These are phyloP conservation scores for Nomada ferruginata DNA, from an alignment of 2,888 invertebrate genomes.

Conservation along the genomic window DNA sequence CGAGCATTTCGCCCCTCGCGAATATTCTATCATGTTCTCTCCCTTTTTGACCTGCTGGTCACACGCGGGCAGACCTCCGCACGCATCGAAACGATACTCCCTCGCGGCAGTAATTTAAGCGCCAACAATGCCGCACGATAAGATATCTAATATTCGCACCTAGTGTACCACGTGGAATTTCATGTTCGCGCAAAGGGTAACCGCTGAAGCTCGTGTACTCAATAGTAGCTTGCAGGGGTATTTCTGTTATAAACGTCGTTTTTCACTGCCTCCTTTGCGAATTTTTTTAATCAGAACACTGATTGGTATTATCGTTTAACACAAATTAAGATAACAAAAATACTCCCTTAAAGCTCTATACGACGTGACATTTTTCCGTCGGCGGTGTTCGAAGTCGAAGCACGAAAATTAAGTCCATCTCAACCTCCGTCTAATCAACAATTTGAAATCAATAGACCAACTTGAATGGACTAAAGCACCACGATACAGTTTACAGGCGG, in stretches of 20 bases:
- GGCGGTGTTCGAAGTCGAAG: slow-evolving; percentile 48
- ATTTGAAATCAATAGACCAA: slow-evolving; percentile 66
- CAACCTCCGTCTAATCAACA: slow-evolving; percentile 68
- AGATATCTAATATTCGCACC: slow-evolving; percentile 69
- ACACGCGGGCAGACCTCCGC: background rate
- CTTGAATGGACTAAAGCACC: slow-evolving; percentile 7
- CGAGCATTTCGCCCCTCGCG: slow-evolving; percentile 38
- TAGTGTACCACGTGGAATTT: slow-evolving; percentile 67
- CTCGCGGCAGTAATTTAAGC: slow-evolving; percentile 50
- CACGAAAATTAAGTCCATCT: slow-evolving; percentile 71
- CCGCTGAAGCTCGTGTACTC: slow-evolving; percentile 70
- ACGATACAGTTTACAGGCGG: slow-evolving; percentile 12
- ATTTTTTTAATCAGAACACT: too few relatives aligned
- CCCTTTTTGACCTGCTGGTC: background rate
- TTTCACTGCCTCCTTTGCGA: too few relatives aligned
- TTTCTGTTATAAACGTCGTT: too few relatives aligned
- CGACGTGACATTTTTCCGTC: slow-evolving; percentile 64
- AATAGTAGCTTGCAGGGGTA: slow-evolving; percentile 55
- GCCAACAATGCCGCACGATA: slow-evolving; percentile 43
- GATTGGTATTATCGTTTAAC: too few relatives aligned
- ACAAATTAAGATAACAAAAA: too few relatives aligned
- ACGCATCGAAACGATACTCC: slow-evolving; percentile 11
- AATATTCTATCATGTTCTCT: background rate
- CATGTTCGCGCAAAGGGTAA: slow-evolving; percentile 66
- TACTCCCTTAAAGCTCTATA: slow-evolving; percentile 49